A percentile compares a stretch with the other conserved stretches of the same genome.
Evolutionary conservation across 1,140 invertebrate species (phyloP).

Genomic region (Centruroides sculpturatus): DNA sequence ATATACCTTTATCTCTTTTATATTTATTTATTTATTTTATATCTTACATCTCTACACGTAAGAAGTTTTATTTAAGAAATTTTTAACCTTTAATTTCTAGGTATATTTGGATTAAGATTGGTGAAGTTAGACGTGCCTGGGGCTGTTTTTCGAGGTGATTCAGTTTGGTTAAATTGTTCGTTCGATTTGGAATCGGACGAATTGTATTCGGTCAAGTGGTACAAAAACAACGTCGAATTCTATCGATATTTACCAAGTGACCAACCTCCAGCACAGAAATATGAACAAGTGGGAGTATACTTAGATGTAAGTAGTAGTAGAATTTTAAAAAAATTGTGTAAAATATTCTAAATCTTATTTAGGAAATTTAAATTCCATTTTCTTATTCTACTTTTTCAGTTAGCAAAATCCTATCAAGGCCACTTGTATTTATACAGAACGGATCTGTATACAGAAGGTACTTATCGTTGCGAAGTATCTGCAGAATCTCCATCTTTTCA

Average conservation of each 20-base stretch:
- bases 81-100: neutral
- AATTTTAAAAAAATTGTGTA: too few relatives aligned
- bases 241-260: constrained; percentile 50
- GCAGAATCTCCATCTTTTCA: constrained; percentile 16
- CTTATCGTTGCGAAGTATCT: constrained; percentile 15
- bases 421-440: constrained; percentile 10
- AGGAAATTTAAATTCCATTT: too few relatives aligned
- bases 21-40: too few relatives aligned
- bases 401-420: constrained; percentile 10
- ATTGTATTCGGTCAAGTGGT: constrained; percentile 32
- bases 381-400: neutral
- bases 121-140: constrained; percentile 10
- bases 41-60: too few relatives aligned
- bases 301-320: constrained; percentile 45
- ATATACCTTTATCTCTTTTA: too few relatives aligned
- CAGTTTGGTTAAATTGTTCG: constrained; percentile 24
- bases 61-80: too few relatives aligned
- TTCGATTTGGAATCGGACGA: constrained; percentile 28
- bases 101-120: constrained; percentile 5
- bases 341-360: too few relatives aligned
- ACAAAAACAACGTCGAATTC: constrained; percentile 38
- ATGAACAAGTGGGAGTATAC: constrained; percentile 48
- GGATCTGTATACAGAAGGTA: constrained; percentile 12
- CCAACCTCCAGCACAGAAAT: constrained; percentile 49
- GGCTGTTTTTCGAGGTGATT: constrained; percentile 8